These are phyloP conservation scores for Herpetotheres cachinnans DNA, from an alignment of 2,113 vertebrate species.

Conservation along the genomic window DNA sequence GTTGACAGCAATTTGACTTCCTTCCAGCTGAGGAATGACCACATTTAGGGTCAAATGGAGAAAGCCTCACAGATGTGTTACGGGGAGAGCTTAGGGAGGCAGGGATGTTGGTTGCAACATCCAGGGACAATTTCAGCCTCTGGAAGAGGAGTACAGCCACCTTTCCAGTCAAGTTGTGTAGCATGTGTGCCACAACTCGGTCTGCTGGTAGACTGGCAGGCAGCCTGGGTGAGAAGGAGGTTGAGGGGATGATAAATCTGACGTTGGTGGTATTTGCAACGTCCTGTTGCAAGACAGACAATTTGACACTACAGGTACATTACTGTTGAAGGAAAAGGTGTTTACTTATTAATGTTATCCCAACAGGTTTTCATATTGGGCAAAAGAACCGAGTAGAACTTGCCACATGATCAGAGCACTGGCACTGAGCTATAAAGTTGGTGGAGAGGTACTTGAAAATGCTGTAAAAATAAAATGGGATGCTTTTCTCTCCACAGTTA, in stretches of 20 bases:
- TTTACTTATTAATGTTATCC: background rate
- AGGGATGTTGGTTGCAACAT: background rate
- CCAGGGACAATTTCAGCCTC: background rate
- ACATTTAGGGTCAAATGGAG: background rate
- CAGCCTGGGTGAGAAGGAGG: background rate
- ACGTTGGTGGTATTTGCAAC: background rate
- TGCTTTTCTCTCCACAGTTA: slow-evolving; percentile 79
- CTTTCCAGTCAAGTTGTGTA: background rate
- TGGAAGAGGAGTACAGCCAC: background rate
- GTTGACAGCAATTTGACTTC: background rate
- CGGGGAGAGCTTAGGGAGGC: background rate
- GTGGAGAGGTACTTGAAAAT: background rate
- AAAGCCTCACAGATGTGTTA: background rate
- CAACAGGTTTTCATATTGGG: background rate
- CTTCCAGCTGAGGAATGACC: background rate
- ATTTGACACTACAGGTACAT: background rate
- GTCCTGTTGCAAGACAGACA: background rate
- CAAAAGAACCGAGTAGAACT: background rate
- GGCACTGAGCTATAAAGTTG: background rate
- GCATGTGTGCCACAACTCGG: background rate
- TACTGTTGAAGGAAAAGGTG: background rate
- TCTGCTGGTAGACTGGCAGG: background rate
- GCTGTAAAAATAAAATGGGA: background rate
- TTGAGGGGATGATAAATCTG: background rate
- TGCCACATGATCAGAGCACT: background rate